Evolutionary conservation across 2,888 invertebrate species (phyloP).

Genomic region (Pammene fasciana): DNA sequence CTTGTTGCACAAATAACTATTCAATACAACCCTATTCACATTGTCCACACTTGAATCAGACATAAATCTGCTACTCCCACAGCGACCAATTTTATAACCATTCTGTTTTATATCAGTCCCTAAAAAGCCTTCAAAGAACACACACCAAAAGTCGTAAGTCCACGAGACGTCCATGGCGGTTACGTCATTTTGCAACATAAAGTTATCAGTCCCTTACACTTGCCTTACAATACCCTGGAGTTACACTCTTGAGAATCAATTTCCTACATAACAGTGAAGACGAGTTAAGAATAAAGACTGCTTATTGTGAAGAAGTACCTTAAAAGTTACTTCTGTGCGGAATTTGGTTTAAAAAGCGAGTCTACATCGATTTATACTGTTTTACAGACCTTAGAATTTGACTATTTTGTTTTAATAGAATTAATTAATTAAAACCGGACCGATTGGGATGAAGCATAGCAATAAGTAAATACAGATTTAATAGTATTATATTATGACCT

Average conservation of each 20-base stretch:
- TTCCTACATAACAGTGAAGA: slow-evolving; percentile 16
- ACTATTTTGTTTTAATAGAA: no score
- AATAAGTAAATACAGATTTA: no score
- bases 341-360: no score
- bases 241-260: slow-evolving; percentile 22
- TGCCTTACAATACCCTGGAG: slow-evolving; percentile 22
- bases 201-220: slow-evolving; percentile 24
- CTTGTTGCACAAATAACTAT: not conserved
- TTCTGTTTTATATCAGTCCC: slow-evolving; percentile 16
- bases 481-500: no score
- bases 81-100: slow-evolving; percentile 25
- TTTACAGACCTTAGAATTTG: no score
- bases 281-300: not conserved
- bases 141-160: not conserved
- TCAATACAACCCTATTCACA: not conserved
- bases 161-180: not conserved
- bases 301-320: not conserved
- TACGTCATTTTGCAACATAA: not conserved
- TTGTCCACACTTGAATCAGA: slow-evolving; percentile 12
- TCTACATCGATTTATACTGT: no score
- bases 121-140: slow-evolving; percentile 8
- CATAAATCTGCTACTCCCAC: slow-evolving; percentile 12
- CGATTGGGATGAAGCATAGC: no score
- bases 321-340: no score
- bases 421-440: no score